A percentile compares a stretch with the other conserved stretches of the same genome.
phyloP scores from a whole-genome alignment of 2,113 vertebrate genomes.

The Carassius carassius region DNA sequence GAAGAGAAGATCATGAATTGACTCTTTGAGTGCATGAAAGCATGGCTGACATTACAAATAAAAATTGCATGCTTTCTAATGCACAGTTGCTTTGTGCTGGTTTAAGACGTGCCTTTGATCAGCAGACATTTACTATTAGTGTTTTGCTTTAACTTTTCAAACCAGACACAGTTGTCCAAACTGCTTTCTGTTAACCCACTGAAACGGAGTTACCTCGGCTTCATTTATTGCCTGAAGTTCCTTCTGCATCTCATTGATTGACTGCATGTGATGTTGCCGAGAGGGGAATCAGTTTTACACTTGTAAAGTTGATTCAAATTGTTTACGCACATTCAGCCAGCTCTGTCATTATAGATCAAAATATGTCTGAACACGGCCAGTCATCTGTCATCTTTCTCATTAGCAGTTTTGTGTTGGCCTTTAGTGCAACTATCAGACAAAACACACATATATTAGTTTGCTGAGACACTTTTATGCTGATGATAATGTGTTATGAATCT shows the following conservation, averaged over 20 bases:
- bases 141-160: not conserved
- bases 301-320: constrained; percentile 15
- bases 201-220: not conserved
- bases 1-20: not conserved
- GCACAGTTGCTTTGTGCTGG: not conserved
- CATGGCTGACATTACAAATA: not conserved
- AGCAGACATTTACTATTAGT: not conserved
- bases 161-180: constrained; percentile 18
- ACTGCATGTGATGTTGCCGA: constrained; percentile 18
- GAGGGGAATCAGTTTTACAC: not conserved
- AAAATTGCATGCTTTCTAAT: not conserved
- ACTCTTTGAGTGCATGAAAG: not conserved
- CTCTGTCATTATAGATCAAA: constrained; percentile 28
- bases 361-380: not conserved
- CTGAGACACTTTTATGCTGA: not conserved
- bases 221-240: not conserved
- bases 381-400: not conserved
- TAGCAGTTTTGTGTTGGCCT: not conserved
- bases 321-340: not conserved
- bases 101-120: not conserved
- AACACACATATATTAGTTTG: too few species aligned
- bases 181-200: constrained; percentile 9
- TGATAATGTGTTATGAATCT: not conserved
- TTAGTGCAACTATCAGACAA: not conserved
- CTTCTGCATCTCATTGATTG: constrained; percentile 1